Conservation (phyloP, 1,140 invertebrate genomes). For the Euura saliciscinereae region DNA sequence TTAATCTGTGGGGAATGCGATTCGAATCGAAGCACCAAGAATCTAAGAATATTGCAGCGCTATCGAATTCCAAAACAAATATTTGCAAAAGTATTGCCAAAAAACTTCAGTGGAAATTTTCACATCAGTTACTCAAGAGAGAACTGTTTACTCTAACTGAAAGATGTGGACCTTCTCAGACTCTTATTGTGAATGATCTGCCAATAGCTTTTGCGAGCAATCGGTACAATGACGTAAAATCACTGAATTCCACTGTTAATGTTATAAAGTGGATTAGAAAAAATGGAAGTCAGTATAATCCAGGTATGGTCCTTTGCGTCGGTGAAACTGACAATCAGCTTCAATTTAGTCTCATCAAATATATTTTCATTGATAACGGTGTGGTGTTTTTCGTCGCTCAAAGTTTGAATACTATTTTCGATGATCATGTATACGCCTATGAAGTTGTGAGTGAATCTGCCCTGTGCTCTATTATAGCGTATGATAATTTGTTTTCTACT, state of each 20-base stretch:
- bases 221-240: slow-evolving; percentile 8
- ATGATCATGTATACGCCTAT: slow-evolving; percentile 18
- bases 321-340: slow-evolving; percentile 15
- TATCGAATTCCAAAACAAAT: slow-evolving; percentile 20
- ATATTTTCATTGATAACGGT: slow-evolving; percentile 19
- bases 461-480: slow-evolving; percentile 16
- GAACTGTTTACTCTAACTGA: slow-evolving; percentile 16
- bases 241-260: slow-evolving; percentile 11
- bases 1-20: slow-evolving; percentile 17
- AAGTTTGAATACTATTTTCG: slow-evolving; percentile 17
- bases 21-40: slow-evolving; percentile 8
- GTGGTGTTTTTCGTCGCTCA: slow-evolving; percentile 14
- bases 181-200: slow-evolving; percentile 10
- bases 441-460: slow-evolving; percentile 15
- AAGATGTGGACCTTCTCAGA: slow-evolving; percentile 15
- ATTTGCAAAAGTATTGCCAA: slow-evolving; percentile 19
- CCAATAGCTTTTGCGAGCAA: slow-evolving; percentile 14
- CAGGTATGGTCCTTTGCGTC: slow-evolving; percentile 19
- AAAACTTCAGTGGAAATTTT: slow-evolving; percentile 21
- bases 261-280: slow-evolving; percentile 15
- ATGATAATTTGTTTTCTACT: slow-evolving; percentile 17
- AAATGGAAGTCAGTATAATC: slow-evolving; percentile 23
- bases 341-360: slow-evolving; percentile 20
- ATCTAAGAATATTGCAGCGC: slow-evolving; percentile 15
- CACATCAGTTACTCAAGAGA: slow-evolving; percentile 16